Percentiles rank a stretch among this genome's conserved stretches.
phyloP scores from a whole-genome alignment of 2,797 vertebrate species.

The Furcifer pardalis region DNA sequence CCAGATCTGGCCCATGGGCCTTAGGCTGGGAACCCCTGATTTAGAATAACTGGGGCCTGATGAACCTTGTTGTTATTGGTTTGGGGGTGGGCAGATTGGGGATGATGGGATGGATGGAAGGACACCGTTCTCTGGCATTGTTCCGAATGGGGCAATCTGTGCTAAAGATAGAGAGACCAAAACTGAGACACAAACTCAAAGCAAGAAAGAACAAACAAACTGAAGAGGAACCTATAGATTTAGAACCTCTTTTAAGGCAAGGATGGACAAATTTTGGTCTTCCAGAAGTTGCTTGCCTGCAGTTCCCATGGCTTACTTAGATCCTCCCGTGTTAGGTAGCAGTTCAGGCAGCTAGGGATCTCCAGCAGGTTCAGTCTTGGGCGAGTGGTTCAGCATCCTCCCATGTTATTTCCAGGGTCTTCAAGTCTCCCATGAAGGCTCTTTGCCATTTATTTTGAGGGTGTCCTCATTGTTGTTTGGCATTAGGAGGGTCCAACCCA shows the following conservation, averaged over 20 bases:
- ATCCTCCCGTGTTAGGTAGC: too few species aligned
- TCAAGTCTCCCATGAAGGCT: too few species aligned
- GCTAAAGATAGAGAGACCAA: background rate
- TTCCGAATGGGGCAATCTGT: background rate
- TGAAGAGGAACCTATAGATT: background rate
- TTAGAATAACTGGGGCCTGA: conserved; percentile 22
- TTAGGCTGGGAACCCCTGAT: too few species aligned
- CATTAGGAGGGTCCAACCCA: too few species aligned
- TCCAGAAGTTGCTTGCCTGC: background rate
- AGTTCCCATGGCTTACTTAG: background rate
- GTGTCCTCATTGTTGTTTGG: too few species aligned
- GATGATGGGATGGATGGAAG: background rate
- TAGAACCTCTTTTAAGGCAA: background rate
- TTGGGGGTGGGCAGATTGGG: background rate
- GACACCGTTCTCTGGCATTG: background rate
- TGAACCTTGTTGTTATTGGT: background rate
- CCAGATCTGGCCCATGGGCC: too few species aligned
- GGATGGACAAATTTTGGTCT: background rate
- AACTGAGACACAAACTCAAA: background rate
- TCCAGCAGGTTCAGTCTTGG: too few species aligned
- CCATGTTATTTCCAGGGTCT: too few species aligned
- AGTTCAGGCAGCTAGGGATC: too few species aligned
- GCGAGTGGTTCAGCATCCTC: too few species aligned
- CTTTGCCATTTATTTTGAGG: too few species aligned
- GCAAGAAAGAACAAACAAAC: background rate